Conservation (phyloP, 2,888 invertebrate genomes). For the Agonopterix heracliana region DNA sequence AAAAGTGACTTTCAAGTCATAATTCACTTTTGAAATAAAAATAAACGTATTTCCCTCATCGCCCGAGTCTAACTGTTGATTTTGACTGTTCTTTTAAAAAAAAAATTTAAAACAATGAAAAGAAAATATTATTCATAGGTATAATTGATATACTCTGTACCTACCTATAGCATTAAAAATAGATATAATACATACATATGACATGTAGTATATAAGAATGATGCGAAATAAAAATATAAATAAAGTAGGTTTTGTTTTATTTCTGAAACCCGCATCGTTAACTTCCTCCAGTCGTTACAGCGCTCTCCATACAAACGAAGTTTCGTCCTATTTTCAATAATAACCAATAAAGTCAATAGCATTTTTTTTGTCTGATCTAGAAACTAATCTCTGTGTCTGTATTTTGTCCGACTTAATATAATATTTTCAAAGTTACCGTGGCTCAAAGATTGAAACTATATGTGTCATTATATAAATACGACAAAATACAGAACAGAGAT, state of each 20-base stretch:
- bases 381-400: too few relatives aligned
- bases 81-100: conserved; percentile 9
- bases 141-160: conserved; percentile 55
- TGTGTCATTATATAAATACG: too few relatives aligned
- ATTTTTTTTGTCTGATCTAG: too few relatives aligned
- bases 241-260: conserved; percentile 42
- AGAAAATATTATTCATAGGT: conserved; percentile 28
- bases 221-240: conserved; percentile 49
- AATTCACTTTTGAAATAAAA: neutral
- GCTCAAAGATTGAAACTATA: too few relatives aligned
- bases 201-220: conserved; percentile 43
- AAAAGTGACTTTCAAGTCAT: too few relatives aligned
- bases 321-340: too few relatives aligned
- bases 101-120: conserved; percentile 15
- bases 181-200: conserved; percentile 48
- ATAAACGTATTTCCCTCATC: neutral
- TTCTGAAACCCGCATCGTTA: conserved; percentile 15
- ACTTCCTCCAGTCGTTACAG: too few relatives aligned
- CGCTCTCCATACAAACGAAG: too few relatives aligned
- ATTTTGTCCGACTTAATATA: too few relatives aligned
- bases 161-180: conserved; percentile 48
- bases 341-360: too few relatives aligned
- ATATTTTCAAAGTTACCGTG: too few relatives aligned
- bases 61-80: conserved; percentile 7
- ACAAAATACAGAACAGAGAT: too few relatives aligned